phyloP scores from a whole-genome alignment of 2,888 invertebrate genomes.

The Cryptocephalus primarius region DNA sequence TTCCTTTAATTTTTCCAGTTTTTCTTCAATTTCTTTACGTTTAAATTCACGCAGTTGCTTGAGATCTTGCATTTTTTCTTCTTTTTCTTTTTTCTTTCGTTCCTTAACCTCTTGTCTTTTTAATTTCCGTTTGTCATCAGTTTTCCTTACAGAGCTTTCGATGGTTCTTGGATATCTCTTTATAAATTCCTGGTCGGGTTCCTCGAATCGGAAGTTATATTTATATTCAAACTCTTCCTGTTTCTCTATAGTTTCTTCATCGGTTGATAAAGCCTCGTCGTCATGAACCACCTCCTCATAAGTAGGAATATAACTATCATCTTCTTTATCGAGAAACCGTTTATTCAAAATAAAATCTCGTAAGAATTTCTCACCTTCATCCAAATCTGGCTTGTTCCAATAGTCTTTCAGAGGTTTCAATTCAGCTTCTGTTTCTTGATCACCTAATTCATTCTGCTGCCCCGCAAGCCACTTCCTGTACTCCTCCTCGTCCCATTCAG shows the following conservation, averaged over 20 bases:
- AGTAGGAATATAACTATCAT: constrained; percentile 43
- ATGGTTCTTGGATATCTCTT: constrained; percentile 89
- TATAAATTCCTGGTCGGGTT: constrained; percentile 85
- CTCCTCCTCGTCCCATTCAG: constrained; percentile 43
- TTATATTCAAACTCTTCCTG: constrained; percentile 89
- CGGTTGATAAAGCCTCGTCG: constrained; percentile 56
- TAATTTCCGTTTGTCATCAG: constrained; percentile 65
- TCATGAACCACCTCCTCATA: constrained; percentile 58
- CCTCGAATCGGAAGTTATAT: constrained; percentile 93
- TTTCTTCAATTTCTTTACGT: constrained; percentile 80
- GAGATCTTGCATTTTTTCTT: constrained; percentile 76
- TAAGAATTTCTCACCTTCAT: constrained; percentile 78
- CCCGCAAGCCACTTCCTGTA: constrained; percentile 76
- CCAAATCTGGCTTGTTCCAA: constrained; percentile 75
- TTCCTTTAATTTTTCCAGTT: constrained; percentile 74
- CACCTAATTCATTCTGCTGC: constrained; percentile 48
- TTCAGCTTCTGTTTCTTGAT: constrained; percentile 48
- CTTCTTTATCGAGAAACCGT: constrained; percentile 43
- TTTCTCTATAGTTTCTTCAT: constrained; percentile 67
- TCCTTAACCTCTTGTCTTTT: constrained; percentile 66
- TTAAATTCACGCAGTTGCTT: constrained; percentile 77
- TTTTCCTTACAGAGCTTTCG: constrained; percentile 63
- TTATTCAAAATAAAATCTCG: constrained; percentile 88
- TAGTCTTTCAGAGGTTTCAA: constrained; percentile 68
- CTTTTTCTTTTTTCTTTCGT: constrained; percentile 68